These are phyloP conservation scores for Diplolepis rosae DNA, from an alignment of 2,888 invertebrate genomes.

Conservation along the genomic window DNA sequence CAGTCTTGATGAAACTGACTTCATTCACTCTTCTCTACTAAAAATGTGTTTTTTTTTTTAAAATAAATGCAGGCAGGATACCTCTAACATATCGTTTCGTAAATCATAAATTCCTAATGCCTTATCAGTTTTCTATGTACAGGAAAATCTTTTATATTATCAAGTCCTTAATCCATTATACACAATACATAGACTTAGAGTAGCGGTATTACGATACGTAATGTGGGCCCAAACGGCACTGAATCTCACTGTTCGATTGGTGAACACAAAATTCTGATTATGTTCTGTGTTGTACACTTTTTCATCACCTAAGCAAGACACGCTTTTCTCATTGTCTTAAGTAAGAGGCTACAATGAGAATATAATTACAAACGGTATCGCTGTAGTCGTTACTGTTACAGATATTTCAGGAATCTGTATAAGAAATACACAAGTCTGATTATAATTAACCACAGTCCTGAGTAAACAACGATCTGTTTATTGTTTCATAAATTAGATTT, in stretches of 20 bases:
- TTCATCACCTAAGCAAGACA: slow-evolving; percentile 22
- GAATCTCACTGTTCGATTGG: slow-evolving; percentile 52
- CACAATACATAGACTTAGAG: slow-evolving; percentile 71
- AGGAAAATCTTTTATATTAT: slow-evolving; percentile 70
- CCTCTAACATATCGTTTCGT: slow-evolving; percentile 57
- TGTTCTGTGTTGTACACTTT: slow-evolving; percentile 12
- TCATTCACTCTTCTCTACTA: background rate
- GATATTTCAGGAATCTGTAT: background rate
- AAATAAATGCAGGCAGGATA: slow-evolving; percentile 62
- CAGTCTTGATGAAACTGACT: too few species aligned
- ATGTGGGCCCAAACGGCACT: slow-evolving; percentile 62
- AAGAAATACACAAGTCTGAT: background rate
- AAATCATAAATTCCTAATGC: slow-evolving; percentile 71
- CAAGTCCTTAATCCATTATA: slow-evolving; percentile 71
- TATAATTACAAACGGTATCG: slow-evolving; percentile 25
- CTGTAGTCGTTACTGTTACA: background rate
- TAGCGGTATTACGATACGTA: slow-evolving; percentile 63
- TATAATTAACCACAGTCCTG: background rate
- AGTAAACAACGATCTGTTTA: too few species aligned
- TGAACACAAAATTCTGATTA: slow-evolving; percentile 32
- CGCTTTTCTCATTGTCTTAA: slow-evolving; percentile 31
- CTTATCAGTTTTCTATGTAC: slow-evolving; percentile 70
- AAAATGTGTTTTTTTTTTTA: slow-evolving; percentile 21
- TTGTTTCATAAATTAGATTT: background rate
- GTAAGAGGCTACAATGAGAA: slow-evolving; percentile 10